Conservation (phyloP, 92 coral and sea anemone genomes). For the Epizoanthus ramosus region DNA sequence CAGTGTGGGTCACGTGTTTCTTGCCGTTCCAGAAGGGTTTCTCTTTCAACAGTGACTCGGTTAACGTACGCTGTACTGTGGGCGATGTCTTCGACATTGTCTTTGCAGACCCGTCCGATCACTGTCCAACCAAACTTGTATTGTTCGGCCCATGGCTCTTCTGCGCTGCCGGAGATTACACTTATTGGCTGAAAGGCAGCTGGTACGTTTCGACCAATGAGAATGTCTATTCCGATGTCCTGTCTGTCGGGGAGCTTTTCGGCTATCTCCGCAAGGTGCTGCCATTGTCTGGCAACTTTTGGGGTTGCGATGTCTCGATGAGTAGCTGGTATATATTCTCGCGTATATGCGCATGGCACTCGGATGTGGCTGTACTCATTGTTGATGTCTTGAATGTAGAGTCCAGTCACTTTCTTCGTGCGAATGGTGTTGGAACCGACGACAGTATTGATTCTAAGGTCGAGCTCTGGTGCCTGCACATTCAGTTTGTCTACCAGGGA, state of each 20-base stretch:
- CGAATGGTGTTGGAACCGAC: conserved; percentile 54
- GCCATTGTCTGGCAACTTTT: conserved; percentile 32
- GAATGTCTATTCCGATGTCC: conserved; percentile 16
- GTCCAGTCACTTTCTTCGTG: conserved; percentile 17
- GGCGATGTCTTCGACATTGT: not conserved
- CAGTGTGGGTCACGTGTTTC: not conserved
- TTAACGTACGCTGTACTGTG: conserved; percentile 6
- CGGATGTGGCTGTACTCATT: conserved; percentile 36
- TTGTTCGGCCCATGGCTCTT: conserved; percentile 51
- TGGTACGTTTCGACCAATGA: conserved; percentile 30
- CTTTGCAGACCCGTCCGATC: conserved; percentile 50
- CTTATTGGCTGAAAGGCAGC: conserved; percentile 55
- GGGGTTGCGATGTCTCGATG: conserved; percentile 58
- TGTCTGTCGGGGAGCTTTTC: conserved; percentile 45
- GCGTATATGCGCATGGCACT: conserved; percentile 38
- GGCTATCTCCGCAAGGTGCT: conserved; percentile 41
- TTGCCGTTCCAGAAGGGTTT: conserved; percentile 13
- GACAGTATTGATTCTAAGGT: conserved; percentile 54
- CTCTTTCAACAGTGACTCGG: conserved; percentile 40
- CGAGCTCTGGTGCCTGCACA: conserved; percentile 38
- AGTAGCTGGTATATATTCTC: conserved; percentile 51
- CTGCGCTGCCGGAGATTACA: conserved; percentile 46
- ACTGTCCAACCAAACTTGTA: conserved; percentile 54
- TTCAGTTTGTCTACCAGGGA: conserved; percentile 34
- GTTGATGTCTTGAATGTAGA: conserved; percentile 2